Evolutionary conservation across 2,797 vertebrate genomes (phyloP).

Genomic region (Staurois parvus): DNA sequence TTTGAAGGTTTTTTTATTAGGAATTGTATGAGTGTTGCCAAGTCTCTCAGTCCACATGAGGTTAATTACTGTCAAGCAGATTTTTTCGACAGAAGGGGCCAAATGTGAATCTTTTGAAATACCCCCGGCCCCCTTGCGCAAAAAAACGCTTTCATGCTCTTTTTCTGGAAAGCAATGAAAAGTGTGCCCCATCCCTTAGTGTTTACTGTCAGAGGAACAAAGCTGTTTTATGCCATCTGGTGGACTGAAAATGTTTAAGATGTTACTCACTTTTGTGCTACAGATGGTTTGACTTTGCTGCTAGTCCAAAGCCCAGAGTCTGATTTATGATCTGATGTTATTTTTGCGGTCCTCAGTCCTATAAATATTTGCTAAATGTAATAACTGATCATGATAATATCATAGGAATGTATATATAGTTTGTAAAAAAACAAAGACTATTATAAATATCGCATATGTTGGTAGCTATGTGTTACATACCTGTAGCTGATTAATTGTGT

Average conservation of each 20-base stretch:
- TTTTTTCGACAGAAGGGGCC: slow-evolving; percentile 50
- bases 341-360: too few relatives aligned
- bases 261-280: slow-evolving; percentile 13
- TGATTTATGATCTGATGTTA: not conserved
- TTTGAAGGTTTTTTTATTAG: not conserved
- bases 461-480: too few relatives aligned
- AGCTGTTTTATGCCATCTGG: slow-evolving; percentile 55
- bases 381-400: too few relatives aligned
- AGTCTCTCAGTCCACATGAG: slow-evolving; percentile 17
- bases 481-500: too few relatives aligned
- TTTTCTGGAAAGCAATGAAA: slow-evolving; percentile 47
- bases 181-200: slow-evolving; percentile 44
- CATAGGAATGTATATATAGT: too few relatives aligned
- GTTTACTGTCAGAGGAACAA: slow-evolving; percentile 31
- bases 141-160: slow-evolving; percentile 50
- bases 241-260: slow-evolving; percentile 47
- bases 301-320: slow-evolving; percentile 5
- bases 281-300: slow-evolving; percentile 50
- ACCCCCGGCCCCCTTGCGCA: slow-evolving; percentile 23
- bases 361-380: too few relatives aligned
- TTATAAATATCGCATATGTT: too few relatives aligned
- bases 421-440: too few relatives aligned
- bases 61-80: slow-evolving; percentile 50
- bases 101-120: slow-evolving; percentile 55
- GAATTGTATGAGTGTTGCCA: not conserved